Evolutionary conservation across 2,113 vertebrate species (phyloP).

Genomic region (Chauna torquata): DNA sequence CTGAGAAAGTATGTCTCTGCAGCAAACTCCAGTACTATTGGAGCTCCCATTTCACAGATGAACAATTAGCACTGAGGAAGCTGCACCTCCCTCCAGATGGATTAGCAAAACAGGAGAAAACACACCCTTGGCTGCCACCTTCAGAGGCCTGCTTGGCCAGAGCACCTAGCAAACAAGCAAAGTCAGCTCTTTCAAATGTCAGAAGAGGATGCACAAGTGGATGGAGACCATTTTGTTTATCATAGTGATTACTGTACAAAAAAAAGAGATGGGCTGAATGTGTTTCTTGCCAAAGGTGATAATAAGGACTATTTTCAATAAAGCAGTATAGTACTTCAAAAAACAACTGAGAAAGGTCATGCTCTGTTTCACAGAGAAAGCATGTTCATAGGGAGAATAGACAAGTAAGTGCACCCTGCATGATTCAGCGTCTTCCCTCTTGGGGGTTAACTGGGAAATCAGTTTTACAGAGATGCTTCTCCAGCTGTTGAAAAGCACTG

Average conservation of each 20-base stretch:
- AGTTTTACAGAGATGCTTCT: constrained; percentile 27
- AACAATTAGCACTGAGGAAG: neutral
- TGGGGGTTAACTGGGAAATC: neutral
- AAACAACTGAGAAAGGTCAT: neutral
- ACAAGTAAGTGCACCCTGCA: neutral
- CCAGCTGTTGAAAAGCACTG: constrained; percentile 40
- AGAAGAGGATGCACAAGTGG: neutral
- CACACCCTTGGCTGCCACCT: neutral
- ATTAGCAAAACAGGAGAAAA: neutral
- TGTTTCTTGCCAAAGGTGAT: neutral
- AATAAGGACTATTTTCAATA: neutral
- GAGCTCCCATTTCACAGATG: neutral
- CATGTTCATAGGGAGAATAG: neutral
- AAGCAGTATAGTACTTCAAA: neutral
- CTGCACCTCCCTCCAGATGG: neutral
- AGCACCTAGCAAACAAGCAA: neutral
- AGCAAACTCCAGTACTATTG: neutral
- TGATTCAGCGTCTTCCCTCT: neutral
- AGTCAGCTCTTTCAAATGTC: neutral
- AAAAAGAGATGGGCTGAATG: neutral
- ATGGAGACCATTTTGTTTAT: neutral
- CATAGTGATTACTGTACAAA: neutral
- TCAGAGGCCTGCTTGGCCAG: neutral
- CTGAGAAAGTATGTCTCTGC: neutral
- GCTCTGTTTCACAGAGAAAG: neutral